Conservation (phyloP, 2,797 vertebrate species). For the Argya squamiceps region DNA sequence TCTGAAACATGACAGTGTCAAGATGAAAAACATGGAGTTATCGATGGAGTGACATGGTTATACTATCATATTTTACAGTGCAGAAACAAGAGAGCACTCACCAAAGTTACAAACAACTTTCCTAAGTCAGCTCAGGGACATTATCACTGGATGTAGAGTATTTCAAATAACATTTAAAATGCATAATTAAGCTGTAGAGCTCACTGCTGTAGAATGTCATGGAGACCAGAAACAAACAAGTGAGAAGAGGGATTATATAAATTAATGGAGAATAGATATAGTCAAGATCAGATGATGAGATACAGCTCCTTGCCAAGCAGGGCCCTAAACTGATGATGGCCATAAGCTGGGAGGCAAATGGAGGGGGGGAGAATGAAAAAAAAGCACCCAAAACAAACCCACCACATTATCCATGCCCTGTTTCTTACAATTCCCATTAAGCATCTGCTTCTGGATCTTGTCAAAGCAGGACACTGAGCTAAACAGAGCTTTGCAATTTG, state of each 20-base stretch:
- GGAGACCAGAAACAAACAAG: constrained; percentile 47
- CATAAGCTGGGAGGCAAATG: not conserved
- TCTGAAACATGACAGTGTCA: not conserved
- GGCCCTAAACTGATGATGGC: not conserved
- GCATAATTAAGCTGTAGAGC: not conserved
- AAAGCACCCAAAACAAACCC: not conserved
- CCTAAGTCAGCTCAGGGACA: not conserved
- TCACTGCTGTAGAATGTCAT: not conserved
- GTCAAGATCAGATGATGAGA: not conserved
- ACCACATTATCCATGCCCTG: not conserved
- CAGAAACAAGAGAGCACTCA: not conserved
- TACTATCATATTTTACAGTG: not conserved
- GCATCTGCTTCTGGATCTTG: constrained; percentile 23
- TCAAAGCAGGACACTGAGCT: not conserved
- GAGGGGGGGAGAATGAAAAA: too few relatives aligned
- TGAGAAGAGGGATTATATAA: constrained; percentile 11
- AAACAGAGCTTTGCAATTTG: not conserved
- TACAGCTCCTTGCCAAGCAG: not conserved
- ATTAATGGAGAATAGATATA: constrained; percentile 1
- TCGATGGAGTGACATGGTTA: not conserved
- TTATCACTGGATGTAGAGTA: not conserved
- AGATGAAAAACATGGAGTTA: not conserved
- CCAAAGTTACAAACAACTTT: not conserved
- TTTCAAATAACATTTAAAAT: not conserved
- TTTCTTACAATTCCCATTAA: constrained; percentile 18